Percentiles rank a stretch among this genome's conserved stretches.
Conservation (phyloP, 2,113 vertebrate species). For the Amblyopsis rosae region DNA sequence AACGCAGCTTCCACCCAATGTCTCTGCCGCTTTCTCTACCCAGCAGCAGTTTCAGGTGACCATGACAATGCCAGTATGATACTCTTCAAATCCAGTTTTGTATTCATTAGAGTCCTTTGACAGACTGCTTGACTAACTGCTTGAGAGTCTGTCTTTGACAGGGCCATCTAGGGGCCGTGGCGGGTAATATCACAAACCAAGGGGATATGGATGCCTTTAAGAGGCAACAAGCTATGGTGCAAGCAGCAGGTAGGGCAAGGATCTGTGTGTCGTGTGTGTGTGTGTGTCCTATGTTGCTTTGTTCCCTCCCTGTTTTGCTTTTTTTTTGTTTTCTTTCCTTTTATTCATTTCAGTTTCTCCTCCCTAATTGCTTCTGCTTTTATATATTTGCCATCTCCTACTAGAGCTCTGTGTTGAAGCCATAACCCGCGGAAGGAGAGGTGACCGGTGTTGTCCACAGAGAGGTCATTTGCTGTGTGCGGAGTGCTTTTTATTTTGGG, state of each 20-base stretch:
- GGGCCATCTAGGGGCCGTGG: conserved; percentile 74
- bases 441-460: conserved; percentile 72
- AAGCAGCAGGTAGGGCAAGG: conserved; percentile 91
- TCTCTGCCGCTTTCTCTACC: conserved; percentile 92
- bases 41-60: conserved; percentile 90
- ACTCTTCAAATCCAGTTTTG: not conserved
- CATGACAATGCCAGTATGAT: conserved; percentile 19
- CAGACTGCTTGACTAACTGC: conserved; percentile 18
- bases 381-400: conserved; percentile 79
- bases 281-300: conserved; percentile 61
- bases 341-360: conserved; percentile 72
- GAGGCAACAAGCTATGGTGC: conserved; percentile 87
- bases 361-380: conserved; percentile 83
- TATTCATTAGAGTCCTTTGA: not conserved
- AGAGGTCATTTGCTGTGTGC: conserved; percentile 74
- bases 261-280: conserved; percentile 9
- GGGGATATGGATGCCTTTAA: conserved; percentile 93
- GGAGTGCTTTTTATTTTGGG: conserved; percentile 63
- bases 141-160: conserved; percentile 71
- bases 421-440: conserved; percentile 73
- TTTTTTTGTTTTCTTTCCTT: conserved; percentile 53
- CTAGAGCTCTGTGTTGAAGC: conserved; percentile 80
- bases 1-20: conserved; percentile 95
- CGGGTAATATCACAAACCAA: conserved; percentile 77
- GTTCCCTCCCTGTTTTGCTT: conserved; percentile 68